Conservation (phyloP, 2,113 vertebrate species). For the Paramisgurnus dabryanus region DNA sequence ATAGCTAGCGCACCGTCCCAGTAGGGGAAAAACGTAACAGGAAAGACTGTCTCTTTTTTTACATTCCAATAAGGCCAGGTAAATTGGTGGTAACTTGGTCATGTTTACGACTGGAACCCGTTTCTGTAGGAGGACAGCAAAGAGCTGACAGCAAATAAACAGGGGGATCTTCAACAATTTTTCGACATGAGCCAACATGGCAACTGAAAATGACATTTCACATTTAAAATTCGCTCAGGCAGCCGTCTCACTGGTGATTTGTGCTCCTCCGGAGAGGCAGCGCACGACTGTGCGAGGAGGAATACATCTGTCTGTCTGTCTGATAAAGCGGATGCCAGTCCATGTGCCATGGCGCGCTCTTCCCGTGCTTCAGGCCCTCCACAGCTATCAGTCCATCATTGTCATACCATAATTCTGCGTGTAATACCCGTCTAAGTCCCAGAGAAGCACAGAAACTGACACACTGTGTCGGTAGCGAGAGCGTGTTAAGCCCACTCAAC, state of each 20-base stretch:
- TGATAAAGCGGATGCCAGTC: slow-evolving; percentile 40
- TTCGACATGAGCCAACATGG: slow-evolving; percentile 17
- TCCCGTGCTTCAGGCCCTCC: slow-evolving; percentile 27
- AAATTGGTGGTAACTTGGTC: slow-evolving; percentile 18
- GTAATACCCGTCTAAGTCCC: slow-evolving; percentile 70
- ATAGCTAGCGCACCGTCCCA: not conserved
- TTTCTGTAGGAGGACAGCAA: slow-evolving; percentile 37
- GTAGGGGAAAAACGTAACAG: not conserved
- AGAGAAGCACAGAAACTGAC: slow-evolving; percentile 63
- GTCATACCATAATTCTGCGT: slow-evolving; percentile 70
- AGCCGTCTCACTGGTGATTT: slow-evolving; percentile 33
- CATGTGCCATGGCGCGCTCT: slow-evolving; percentile 1
- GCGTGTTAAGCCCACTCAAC: slow-evolving; percentile 62
- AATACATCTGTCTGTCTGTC: slow-evolving; percentile 46
- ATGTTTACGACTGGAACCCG: slow-evolving; percentile 6
- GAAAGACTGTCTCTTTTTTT: slow-evolving; percentile 12
- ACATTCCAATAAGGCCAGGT: slow-evolving; percentile 16
- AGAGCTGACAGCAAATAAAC: slow-evolving; percentile 46
- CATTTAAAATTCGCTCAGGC: slow-evolving; percentile 36
- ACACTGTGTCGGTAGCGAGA: slow-evolving; percentile 60
- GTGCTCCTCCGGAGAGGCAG: slow-evolving; percentile 23
- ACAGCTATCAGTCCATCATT: slow-evolving; percentile 69
- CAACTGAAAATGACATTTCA: slow-evolving; percentile 38
- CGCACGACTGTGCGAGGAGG: slow-evolving; percentile 18
- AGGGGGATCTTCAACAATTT: slow-evolving; percentile 18